A percentile compares a stretch with the other conserved stretches of the same genome.
Evolutionary conservation across 2,113 vertebrate species (phyloP).

Genomic region (Petaurus breviceps): DNA sequence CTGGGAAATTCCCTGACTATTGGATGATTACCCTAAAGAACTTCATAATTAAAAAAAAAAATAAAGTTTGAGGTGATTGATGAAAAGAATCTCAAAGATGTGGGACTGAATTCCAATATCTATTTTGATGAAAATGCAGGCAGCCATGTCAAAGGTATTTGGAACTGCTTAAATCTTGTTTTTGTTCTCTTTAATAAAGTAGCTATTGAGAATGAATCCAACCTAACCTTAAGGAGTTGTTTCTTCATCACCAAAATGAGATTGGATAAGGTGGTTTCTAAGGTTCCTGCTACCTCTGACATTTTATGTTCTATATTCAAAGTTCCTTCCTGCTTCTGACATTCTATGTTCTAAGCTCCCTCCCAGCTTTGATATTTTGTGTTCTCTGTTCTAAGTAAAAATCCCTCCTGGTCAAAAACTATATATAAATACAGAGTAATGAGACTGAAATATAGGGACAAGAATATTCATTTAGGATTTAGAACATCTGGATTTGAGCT

Average conservation of each 20-base stretch:
- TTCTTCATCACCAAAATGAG: not conserved
- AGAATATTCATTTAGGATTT: not conserved
- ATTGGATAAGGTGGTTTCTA: not conserved
- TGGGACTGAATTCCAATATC: not conserved
- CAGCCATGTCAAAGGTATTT: not conserved
- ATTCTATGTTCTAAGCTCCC: not conserved
- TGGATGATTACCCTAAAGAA: not conserved
- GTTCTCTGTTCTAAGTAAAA: not conserved
- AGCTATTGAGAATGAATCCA: not conserved
- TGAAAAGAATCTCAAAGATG: not conserved
- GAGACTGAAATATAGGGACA: not conserved
- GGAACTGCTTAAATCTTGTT: not conserved
- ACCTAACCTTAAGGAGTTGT: not conserved
- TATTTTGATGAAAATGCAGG: not conserved
- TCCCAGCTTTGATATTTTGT: not conserved
- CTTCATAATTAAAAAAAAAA: not conserved
- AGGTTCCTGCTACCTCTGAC: not conserved
- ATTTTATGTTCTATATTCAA: not conserved
- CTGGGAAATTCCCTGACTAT: not conserved
- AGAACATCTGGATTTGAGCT: not conserved
- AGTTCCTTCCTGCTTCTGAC: not conserved
- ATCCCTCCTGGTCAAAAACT: not conserved
- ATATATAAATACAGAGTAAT: not conserved
- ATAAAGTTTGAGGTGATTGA: not conserved
- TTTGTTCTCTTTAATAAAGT: not conserved